Conservation (phyloP, 2,113 vertebrate genomes). For the Cyprinus carpio region DNA sequence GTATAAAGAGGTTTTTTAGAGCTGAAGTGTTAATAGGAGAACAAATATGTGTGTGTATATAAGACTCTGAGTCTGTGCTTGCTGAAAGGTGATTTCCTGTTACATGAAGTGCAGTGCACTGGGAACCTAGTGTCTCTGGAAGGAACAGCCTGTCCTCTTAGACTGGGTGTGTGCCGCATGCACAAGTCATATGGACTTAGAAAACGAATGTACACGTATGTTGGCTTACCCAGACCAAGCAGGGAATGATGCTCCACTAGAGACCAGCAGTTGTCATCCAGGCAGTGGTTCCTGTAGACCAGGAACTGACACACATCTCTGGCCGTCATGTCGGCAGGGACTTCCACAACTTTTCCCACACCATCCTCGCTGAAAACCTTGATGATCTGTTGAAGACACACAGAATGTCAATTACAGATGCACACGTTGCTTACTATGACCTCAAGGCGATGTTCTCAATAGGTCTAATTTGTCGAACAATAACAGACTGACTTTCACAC, state of each 20-base stretch:
- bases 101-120: not conserved
- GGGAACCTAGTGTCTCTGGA: conserved; percentile 7
- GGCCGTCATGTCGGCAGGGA: conserved; percentile 92
- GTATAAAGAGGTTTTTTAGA: not conserved
- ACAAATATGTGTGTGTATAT: conserved; percentile 35
- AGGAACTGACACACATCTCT: conserved; percentile 96
- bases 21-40: conserved; percentile 1
- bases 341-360: conserved; percentile 93
- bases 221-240: conserved; percentile 89
- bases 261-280: conserved; percentile 98
- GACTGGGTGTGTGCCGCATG: conserved; percentile 18
- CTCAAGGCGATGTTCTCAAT: not conserved
- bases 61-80: conserved; percentile 29
- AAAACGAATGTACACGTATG: not conserved
- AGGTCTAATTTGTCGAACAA: not conserved
- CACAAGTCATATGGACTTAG: not conserved
- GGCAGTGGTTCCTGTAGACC: conserved; percentile 96
- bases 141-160: conserved; percentile 5
- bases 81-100: conserved; percentile 39
- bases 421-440: not conserved
- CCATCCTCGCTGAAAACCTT: conserved; percentile 98
- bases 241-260: conserved; percentile 96
- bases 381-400: conserved; percentile 82
- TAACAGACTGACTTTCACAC: not conserved
- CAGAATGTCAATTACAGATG: conserved; percentile 9